Conservation (phyloP, 2,797 vertebrate genomes). For the Leptoclinus maculatus region DNA sequence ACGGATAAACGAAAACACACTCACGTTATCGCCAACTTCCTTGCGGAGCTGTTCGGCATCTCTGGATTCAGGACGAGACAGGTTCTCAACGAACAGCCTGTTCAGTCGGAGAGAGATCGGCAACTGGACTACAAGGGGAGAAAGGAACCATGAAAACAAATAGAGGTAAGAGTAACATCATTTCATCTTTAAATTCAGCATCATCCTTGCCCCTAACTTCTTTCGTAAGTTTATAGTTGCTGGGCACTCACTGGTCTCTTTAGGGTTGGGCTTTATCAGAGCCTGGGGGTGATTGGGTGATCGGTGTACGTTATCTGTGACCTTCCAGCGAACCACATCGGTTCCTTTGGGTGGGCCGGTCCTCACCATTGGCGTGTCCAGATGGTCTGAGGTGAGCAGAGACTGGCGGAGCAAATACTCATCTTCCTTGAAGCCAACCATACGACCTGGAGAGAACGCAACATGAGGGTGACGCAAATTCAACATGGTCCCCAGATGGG, state of each 20-base stretch:
- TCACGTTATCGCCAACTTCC: conserved; percentile 93
- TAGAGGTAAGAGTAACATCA: background rate
- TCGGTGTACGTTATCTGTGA: conserved; percentile 93
- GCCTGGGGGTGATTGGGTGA: conserved; percentile 75
- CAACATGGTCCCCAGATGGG: background rate
- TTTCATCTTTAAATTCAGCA: background rate
- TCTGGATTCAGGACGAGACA: conserved; percentile 85
- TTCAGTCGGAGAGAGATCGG: conserved; percentile 92
- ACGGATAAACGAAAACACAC: conserved; percentile 45
- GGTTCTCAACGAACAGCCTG: conserved; percentile 88
- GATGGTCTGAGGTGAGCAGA: conserved; percentile 90
- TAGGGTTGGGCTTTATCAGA: conserved; percentile 83
- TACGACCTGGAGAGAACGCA: conserved; percentile 85
- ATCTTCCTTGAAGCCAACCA: conserved; percentile 96
- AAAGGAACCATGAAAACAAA: background rate
- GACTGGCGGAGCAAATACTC: conserved; percentile 94
- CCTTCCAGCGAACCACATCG: conserved; percentile 93
- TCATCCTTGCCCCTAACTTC: background rate
- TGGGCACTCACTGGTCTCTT: conserved; percentile 88
- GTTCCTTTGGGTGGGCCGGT: conserved; percentile 90
- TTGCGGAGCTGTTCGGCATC: conserved; percentile 89
- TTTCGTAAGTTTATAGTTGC: too few relatives aligned
- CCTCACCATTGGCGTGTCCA: conserved; percentile 94
- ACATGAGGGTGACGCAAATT: background rate
- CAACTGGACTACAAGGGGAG: conserved; percentile 78